Percentiles rank a stretch among this genome's conserved stretches.
These are phyloP conservation scores for Heteromormyrus szaboi DNA, from an alignment of 2,797 vertebrate species.

Conservation along the genomic window DNA sequence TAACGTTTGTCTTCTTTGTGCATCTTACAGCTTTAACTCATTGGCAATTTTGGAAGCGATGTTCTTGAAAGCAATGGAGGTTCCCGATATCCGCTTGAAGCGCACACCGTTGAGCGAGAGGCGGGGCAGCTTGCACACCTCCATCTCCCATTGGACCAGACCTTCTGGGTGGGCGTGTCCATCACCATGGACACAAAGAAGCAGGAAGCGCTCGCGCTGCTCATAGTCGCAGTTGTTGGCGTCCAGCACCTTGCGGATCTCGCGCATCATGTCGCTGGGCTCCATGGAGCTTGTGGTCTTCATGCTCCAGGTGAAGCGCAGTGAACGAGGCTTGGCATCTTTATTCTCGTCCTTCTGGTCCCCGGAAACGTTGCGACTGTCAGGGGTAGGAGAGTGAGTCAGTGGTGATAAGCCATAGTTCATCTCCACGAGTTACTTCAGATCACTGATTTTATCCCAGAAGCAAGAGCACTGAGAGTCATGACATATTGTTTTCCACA, in stretches of 20 bases:
- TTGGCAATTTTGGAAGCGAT: conserved; percentile 90
- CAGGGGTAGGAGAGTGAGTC: conserved; percentile 18
- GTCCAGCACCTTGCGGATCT: conserved; percentile 80
- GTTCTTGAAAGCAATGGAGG: conserved; percentile 88
- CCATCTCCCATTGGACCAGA: conserved; percentile 87
- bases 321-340: conserved; percentile 79
- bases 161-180: conserved; percentile 64
- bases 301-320: conserved; percentile 89
- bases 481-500: neutral
- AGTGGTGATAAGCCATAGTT: neutral
- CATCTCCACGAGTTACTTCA: neutral
- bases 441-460: neutral
- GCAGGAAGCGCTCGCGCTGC: conserved; percentile 78
- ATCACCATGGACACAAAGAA: conserved; percentile 80
- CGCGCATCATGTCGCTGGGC: conserved; percentile 79
- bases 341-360: conserved; percentile 90
- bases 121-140: conserved; percentile 85
- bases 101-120: conserved; percentile 84
- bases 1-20: conserved; percentile 33
- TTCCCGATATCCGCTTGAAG: conserved; percentile 84
- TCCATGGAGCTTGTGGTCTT: conserved; percentile 87
- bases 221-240: conserved; percentile 84
- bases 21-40: conserved; percentile 85
- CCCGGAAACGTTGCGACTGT: conserved; percentile 86
- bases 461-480: neutral